Evolutionary conservation across 1,140 invertebrate genomes (phyloP).

Genomic region (Sminthurides bifidus): DNA sequence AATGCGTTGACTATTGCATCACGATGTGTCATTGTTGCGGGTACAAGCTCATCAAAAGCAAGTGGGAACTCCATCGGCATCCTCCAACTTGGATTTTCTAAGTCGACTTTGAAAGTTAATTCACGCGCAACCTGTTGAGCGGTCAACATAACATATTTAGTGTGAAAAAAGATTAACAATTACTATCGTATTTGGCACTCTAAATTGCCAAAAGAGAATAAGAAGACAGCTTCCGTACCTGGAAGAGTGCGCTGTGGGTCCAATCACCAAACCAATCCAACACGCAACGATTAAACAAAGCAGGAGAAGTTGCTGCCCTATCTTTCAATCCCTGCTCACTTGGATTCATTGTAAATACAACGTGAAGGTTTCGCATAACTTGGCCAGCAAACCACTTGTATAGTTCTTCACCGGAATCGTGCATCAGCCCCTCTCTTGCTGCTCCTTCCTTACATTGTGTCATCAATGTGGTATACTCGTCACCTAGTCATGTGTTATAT

Average conservation of each 20-base stretch:
- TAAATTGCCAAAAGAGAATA: neutral
- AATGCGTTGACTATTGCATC: constrained; percentile 96
- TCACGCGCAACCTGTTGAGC: constrained; percentile 14
- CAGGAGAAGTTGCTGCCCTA: constrained; percentile 94
- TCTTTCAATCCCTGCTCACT: constrained; percentile 96
- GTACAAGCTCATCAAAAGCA: constrained; percentile 59
- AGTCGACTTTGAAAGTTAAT: constrained; percentile 53
- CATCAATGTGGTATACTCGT: constrained; percentile 98
- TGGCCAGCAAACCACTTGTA: constrained; percentile 98
- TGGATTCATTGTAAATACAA: constrained; percentile 99
- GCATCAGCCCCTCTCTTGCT: constrained; percentile 92
- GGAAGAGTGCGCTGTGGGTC: constrained; percentile 93
- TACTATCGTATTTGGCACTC: neutral
- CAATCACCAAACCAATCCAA: constrained; percentile 99
- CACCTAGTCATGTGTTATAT: no score
- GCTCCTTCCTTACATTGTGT: constrained; percentile 99
- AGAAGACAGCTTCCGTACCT: constrained; percentile 44
- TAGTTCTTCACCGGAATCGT: constrained; percentile 95
- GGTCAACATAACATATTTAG: no score
- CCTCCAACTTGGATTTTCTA: constrained; percentile 68
- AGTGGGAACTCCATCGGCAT: constrained; percentile 79
- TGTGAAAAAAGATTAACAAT: no score
- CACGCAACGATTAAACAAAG: constrained; percentile 97
- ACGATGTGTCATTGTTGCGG: constrained; percentile 64
- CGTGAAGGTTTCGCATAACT: constrained; percentile 98